Evolutionary conservation across 1,140 invertebrate species (phyloP), one percentile per base, ranked within the genome.

Genomic region (Drosophila bocki): DNA sequence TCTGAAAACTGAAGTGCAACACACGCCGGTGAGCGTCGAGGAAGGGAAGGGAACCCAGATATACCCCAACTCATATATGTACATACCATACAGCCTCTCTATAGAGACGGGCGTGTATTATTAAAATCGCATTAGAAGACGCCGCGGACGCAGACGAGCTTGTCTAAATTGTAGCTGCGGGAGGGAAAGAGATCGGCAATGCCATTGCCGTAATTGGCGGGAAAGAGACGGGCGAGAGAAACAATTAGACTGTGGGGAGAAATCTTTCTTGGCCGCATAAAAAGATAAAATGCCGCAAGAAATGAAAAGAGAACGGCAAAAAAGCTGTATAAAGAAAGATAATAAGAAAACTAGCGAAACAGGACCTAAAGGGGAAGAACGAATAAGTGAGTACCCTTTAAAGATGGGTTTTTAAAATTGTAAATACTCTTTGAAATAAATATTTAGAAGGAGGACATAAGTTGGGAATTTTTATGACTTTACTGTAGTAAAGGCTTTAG

Each of bases 61-160:
- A 15, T 33, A 6, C 26, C 26, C 26, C 26, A 29, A 29, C 26
- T 29, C 26, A 26, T 29, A 4, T 9, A 57, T 6, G 12, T n/a
- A 65, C 62, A 51, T 54, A 60, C 51, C 33, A 44, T 42, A 59
- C 48, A 54, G 51, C 57, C 75, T 60, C 76, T 41, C 42, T 26
- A 44, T 19, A 65, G 71, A 77, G 83, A 90, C 86, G 82, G 86
- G 86, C 86, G 86, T 87, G 85, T 91, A 88, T 91, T 91, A 91
- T 91, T 91, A 91, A 91, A 91, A 91, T 82, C 87, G 87, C 88
- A 91, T 91, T 91, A 91, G 87, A 91, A 91, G 85, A 87, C 76
- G 83, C 79, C 79, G 82, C 60, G 33, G 57, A 42, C 41, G 63
- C 69, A 78, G 74, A 72, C 67, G 72, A 68, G 53, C 83, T 87